phyloP scores from a whole-genome alignment of 2,113 vertebrate genomes.

The Heloderma charlesbogerti region DNA sequence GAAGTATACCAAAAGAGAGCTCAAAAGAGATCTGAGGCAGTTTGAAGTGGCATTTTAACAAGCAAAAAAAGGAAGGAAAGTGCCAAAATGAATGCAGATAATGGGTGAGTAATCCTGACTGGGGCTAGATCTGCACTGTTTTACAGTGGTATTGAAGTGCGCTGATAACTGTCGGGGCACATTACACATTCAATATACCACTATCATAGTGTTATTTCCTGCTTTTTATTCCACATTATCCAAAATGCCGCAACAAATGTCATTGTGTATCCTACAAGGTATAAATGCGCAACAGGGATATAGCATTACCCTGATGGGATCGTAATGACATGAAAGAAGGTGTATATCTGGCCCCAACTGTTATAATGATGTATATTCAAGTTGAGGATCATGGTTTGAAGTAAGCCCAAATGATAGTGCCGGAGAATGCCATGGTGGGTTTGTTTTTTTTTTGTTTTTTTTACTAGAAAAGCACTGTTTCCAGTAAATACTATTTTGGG shows the following conservation, averaged over 20 bases:
- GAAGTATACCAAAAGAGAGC: not conserved
- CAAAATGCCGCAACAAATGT: too few species aligned
- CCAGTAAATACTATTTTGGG: not conserved
- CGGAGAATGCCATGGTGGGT: not conserved
- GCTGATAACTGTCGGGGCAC: too few species aligned
- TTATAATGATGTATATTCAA: not conserved
- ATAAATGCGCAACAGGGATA: too few species aligned
- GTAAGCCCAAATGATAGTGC: not conserved
- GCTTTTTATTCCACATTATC: too few species aligned
- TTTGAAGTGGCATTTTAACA: not conserved
- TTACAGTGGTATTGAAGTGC: too few species aligned
- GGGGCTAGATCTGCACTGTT: too few species aligned
- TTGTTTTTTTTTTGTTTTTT: not conserved
- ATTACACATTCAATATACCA: too few species aligned
- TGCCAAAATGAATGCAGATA: not conserved
- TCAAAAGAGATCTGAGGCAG: not conserved
- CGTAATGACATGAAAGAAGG: too few species aligned
- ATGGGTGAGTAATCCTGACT: not conserved
- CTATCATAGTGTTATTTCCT: too few species aligned
- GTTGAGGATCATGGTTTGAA: not conserved
- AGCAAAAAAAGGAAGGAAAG: not conserved
- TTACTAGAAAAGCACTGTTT: not conserved
- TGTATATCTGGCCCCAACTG: too few species aligned
- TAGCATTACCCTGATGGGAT: too few species aligned
- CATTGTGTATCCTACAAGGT: too few species aligned